Base-by-base conservation (phyloP, 2,888 invertebrate genomes). In the Lithophane leautieri region DNA sequence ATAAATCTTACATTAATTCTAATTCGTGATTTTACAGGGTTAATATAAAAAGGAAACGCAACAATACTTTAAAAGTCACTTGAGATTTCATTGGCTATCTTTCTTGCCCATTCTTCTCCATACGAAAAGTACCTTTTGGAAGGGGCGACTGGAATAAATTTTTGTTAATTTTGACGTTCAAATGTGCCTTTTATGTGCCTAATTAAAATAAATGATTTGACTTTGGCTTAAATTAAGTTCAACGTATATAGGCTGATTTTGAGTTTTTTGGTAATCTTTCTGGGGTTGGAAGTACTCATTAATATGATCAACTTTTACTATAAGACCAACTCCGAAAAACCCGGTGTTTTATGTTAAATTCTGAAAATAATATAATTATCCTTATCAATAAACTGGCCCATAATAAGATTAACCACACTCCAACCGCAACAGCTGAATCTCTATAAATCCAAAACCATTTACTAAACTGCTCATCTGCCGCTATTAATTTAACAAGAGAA, bases 341-440 rank as follows among this genome's bases (percentile, higher is more conserved):
- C 14, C 1, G 0, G 34, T n/a, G 1, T n/a, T 42, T 19, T 19
- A 14, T 2, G 11, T 40, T 9, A 40, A 22, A 40, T 11, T 40
- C 16, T 22, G 0, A 42, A 42, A 44, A 44, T 25, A 76, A 70
- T 47, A 47, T 61, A 70, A 47, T 47, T 40, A 16, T 54, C 40
- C 25, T 9, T 44, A 44, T 25, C 34, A 63, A 75, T 67, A 58
- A 73, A 78, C 28, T 52, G 9, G 11, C 25, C 19, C 34, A 54
- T 56, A 72, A 73, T 66, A 66, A 54, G 11, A 58, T 73, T 52
- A 69, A 67, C 70, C 65, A 66, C 75, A 76, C 14, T 40, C 25
- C 11, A 69, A 79, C 69, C 62, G 70, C 73, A 84, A 76, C 86
- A 88, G 86, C 84, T 88, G 87, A 83, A 86, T 66, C 16, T 69